Base-by-base conservation (phyloP, 2,888 invertebrate genomes). In the Hirtodrosophila trivittata region DNA sequence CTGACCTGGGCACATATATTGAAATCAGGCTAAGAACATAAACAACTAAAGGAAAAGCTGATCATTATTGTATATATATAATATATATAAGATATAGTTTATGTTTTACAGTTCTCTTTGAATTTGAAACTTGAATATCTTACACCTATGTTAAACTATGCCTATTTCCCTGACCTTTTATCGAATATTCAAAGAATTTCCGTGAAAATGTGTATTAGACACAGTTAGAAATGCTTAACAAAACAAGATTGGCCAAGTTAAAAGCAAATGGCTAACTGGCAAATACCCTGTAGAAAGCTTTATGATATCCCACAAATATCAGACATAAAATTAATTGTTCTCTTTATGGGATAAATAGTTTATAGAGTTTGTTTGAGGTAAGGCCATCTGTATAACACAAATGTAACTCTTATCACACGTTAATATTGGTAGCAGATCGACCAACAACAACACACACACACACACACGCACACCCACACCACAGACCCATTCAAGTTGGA, bases 401-500 rank as follows among this genome's bases (percentile, higher is more conserved):
- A n/a, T 1, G 28, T 16, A 37, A 37, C 13, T n/a, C 2, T 37
- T 37, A 13, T 37, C 13, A 12, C 12, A 5, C 33, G 14, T 16
- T 16, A 6, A 16, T 4, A 39, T 21, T n/a, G 10, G 2, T 9
- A 12, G 35, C 35, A 35, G 35, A 35, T 35, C 35, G 1, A 14
- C 4, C 35, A 35, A 35, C 35, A 35, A 35, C 32, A n/a, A 26
- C 30, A 9, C 28, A 45, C 46, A 25, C 14, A 25, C 35, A 45
- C 21, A 30, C 28, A 37, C 28, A 32, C 16, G 18, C 3, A 1
- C 3, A 12, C 33, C 13, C 14, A 41, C 32, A 33, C 7, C 37
- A 37, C 56, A 13, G 8, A 25, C 18, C 39, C 72, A 67, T 58
- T 71, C 51, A 75, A 50, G 59, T 35, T 43, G 35, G 46, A 60